These are phyloP conservation scores for Ciconia stormi DNA, from an alignment of 2,113 vertebrate species.

Conservation along the genomic window DNA sequence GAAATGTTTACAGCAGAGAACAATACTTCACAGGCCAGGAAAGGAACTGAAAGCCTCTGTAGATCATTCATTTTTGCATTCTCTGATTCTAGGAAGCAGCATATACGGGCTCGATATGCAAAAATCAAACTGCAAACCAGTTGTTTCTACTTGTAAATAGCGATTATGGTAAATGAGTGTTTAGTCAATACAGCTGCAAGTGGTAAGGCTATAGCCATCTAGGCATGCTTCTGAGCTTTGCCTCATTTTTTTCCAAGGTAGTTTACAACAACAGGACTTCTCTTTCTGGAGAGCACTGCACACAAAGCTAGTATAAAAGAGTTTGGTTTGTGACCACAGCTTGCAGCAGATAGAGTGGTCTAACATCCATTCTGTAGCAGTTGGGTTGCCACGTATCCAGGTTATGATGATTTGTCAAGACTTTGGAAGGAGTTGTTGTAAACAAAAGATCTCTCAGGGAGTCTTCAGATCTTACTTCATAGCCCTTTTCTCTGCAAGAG, in stretches of 20 bases:
- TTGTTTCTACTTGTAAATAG: neutral
- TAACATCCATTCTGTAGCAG: fast-evolving
- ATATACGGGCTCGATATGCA: neutral
- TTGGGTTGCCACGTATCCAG: no score
- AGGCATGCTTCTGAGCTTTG: fast-evolving
- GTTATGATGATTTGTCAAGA: neutral
- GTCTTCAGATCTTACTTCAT: neutral
- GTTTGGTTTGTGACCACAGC: neutral
- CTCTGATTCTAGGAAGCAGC: neutral
- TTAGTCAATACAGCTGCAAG: neutral
- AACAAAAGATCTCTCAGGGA: neutral
- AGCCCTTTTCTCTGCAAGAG: neutral
- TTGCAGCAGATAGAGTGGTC: neutral
- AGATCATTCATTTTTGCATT: neutral
- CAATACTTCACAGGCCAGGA: neutral
- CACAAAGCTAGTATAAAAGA: fast-evolving
- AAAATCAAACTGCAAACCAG: neutral
- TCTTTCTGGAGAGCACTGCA: neutral
- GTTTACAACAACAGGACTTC: neutral
- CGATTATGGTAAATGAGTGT: neutral
- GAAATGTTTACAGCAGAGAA: neutral
- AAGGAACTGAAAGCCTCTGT: neutral
- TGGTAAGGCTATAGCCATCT: neutral
- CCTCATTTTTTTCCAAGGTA: neutral
- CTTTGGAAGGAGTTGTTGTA: neutral